Base-by-base conservation (phyloP, 2,797 vertebrate genomes). In the Anomalospiza imberbis region DNA sequence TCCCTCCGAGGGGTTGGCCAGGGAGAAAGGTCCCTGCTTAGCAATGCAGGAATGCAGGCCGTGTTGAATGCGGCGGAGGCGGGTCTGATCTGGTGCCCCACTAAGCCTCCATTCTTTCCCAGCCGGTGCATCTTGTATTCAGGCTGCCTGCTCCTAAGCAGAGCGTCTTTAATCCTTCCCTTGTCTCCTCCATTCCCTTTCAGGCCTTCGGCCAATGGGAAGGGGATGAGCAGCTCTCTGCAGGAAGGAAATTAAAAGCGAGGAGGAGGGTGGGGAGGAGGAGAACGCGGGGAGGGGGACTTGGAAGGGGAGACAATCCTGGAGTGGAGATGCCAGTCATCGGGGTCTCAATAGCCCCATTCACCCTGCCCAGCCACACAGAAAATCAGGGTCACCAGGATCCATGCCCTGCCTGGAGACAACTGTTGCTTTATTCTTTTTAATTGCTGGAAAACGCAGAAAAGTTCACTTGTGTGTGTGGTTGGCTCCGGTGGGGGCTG, bases 291-390 rank as follows among this genome's bases (percentile, higher is more conserved):
- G 94, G 93, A 88, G 77, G 95, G 95, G 93, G 95, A 93, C 97
- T 95, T 97, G 97, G 97, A 97, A 97, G 94, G 97, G 95, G 97
- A 97, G 97, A 98, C 98, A 98, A 98, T 98, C 97, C 98, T 97
- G 96, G 97, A 98, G 97, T 97, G 98, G 98, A 97, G 96, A 96
- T 97, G 97, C 97, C 97, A 96, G 97, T 97, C 96, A 94, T 96
- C 88, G 79, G 97, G 95, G 95, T 95, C 97, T 99, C 98, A 99
- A 99, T 98, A 97, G 98, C 94, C 96, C 98, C 97, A 98, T 99
- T 99, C 98, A 98, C 97, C 97, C 97, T 98, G 98, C 97, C 98
- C 98, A 99, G 98, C 98, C 98, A 98, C 98, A 98, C 98, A 99
- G 98, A 99, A 99, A 99, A 98, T 98, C 98, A 98, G 98, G 96